These are phyloP conservation scores for Istiophorus platypterus DNA, from an alignment of 2,113 vertebrate species.

Conservation along the genomic window DNA sequence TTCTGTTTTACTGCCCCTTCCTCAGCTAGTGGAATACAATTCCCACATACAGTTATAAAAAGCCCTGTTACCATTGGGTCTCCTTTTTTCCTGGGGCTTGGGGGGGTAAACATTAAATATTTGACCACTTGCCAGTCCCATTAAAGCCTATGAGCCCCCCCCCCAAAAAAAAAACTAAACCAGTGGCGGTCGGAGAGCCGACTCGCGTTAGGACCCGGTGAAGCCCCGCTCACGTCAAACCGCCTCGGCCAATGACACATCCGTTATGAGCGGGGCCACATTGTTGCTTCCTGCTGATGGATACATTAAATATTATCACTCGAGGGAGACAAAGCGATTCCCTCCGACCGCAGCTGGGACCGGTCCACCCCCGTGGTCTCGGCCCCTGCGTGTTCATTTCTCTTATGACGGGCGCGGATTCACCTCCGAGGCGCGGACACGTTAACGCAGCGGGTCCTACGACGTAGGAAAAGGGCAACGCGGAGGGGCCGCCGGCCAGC, in stretches of 20 bases:
- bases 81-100: no score
- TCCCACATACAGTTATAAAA: no score
- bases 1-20: no score
- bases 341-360: no score
- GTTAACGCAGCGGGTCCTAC: neutral
- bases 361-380: neutral
- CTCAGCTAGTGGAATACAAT: no score
- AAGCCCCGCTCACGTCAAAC: conserved; percentile 32
- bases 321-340: conserved; percentile 31
- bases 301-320: conserved; percentile 10
- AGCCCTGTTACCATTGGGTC: no score
- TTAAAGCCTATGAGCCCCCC: no score
- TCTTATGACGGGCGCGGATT: neutral
- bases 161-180: neutral
- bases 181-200: fast-evolving
- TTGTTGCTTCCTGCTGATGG: conserved; percentile 66
- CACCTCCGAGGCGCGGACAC: neutral
- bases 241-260: conserved; percentile 49
- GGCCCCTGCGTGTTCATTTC: neutral
- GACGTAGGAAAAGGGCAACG: no score
- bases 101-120: no score
- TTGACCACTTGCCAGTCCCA: no score
- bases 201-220: conserved; percentile 66
- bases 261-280: conserved; percentile 51
- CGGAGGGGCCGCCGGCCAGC: no score